These are phyloP conservation scores for Taenioides sp. DNA, from an alignment of 2,797 vertebrate species.

Conservation along the genomic window DNA sequence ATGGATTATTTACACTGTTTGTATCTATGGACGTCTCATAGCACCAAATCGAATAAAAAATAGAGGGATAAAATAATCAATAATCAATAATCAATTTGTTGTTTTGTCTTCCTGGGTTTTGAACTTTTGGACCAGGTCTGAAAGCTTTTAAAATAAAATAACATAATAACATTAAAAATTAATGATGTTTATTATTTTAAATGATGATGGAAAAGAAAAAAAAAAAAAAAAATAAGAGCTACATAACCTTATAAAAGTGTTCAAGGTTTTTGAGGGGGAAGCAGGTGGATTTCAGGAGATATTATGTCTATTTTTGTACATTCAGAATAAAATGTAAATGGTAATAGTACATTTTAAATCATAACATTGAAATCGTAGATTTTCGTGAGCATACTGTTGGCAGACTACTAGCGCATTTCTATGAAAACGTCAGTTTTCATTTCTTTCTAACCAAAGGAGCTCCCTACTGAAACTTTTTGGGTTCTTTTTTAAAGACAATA, in stretches of 20 bases:
- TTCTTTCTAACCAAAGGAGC: too few relatives aligned
- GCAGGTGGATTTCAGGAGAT: not conserved
- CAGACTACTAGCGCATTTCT: too few relatives aligned
- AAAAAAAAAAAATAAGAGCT: not conserved
- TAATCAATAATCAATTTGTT: too few relatives aligned
- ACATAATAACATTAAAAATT: not conserved
- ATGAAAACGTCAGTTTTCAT: too few relatives aligned
- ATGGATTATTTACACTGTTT: not conserved
- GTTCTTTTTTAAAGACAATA: too few relatives aligned
- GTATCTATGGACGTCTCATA: not conserved
- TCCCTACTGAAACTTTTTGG: too few relatives aligned
- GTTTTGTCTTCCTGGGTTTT: not conserved
- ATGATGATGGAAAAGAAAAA: not conserved
- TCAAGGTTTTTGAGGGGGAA: not conserved
- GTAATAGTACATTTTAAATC: not conserved
- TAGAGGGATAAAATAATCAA: not conserved
- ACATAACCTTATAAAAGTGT: not conserved
- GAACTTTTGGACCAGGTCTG: not conserved
- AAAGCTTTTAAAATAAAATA: conserved; percentile 2
- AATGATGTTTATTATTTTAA: not conserved
- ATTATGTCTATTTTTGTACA: not conserved
- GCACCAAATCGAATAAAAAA: not conserved
- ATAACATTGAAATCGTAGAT: not conserved
- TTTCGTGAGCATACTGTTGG: not conserved
- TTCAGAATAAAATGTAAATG: too few relatives aligned